phyloP scores from a whole-genome alignment of 2,888 invertebrate species.

The Teinopalpus imperialis region DNA sequence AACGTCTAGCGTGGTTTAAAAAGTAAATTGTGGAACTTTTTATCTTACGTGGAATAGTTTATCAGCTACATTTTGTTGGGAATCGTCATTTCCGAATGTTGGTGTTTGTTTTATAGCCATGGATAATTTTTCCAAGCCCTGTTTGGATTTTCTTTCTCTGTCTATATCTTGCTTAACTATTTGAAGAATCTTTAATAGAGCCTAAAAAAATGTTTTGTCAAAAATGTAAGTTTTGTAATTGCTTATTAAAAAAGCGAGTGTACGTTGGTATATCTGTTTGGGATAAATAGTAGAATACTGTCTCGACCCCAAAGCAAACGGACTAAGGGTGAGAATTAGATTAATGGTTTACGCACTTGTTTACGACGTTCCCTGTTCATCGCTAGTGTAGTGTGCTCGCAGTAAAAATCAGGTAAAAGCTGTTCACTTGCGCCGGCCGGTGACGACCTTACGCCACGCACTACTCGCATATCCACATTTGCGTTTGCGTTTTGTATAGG shows the following conservation, averaged over 20 bases:
- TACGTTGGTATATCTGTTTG: too few species aligned
- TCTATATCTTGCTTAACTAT: slow-evolving; percentile 94
- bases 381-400: slow-evolving; percentile 95
- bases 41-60: slow-evolving; percentile 95
- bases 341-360: slow-evolving; percentile 84
- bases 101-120: slow-evolving; percentile 93
- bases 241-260: too few species aligned
- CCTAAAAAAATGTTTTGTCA: slow-evolving; percentile 72
- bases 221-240: too few species aligned
- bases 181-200: slow-evolving; percentile 91
- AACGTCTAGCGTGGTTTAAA: too few species aligned
- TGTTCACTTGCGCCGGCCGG: slow-evolving; percentile 88
- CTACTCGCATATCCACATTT: slow-evolving; percentile 84
- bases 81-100: slow-evolving; percentile 92
- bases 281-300: too few species aligned
- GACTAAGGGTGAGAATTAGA: too few species aligned
- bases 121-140: slow-evolving; percentile 93
- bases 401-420: slow-evolving; percentile 95
- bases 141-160: slow-evolving; percentile 93
- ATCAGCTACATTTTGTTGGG: slow-evolving; percentile 94
- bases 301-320: too few species aligned
- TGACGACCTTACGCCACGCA: slow-evolving; percentile 85
- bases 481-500: slow-evolving; percentile 88
- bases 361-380: slow-evolving; percentile 96
- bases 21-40: too few species aligned